Conservation (phyloP, 2,888 invertebrate genomes). For the Lasioglossum lativentre region DNA sequence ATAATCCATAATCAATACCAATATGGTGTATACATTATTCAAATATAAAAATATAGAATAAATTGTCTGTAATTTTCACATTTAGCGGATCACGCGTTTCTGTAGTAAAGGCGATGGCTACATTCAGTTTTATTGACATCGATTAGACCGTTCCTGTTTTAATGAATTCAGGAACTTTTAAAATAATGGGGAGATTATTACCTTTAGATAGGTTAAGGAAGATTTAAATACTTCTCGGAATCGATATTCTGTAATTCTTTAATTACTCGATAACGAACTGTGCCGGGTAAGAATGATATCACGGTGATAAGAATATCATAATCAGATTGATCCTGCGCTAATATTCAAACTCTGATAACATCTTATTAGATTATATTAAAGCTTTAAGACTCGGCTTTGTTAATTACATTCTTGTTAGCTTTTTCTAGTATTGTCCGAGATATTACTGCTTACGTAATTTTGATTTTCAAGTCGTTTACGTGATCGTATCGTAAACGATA, state of each 20-base stretch:
- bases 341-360: neutral
- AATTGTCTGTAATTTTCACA: neutral
- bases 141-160: neutral
- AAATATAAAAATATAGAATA: neutral
- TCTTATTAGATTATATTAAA: neutral
- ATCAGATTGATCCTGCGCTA: neutral
- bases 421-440: too few relatives aligned
- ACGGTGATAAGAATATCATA: neutral
- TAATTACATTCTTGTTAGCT: neutral
- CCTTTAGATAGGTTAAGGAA: neutral
- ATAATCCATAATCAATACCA: neutral
- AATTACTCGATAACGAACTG: neutral
- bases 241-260: slow-evolving; percentile 3
- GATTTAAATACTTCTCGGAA: neutral
- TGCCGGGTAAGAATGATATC: neutral
- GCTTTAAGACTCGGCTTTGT: too few relatives aligned
- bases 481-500: too few relatives aligned
- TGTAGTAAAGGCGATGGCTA: neutral
- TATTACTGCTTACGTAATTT: neutral
- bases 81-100: neutral
- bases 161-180: neutral
- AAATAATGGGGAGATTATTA: neutral
- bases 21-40: too few relatives aligned
- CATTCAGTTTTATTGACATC: neutral
- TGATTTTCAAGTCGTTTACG: too few relatives aligned